Conservation (phyloP, 1,140 invertebrate species). For the Drosophila nannoptera region DNA sequence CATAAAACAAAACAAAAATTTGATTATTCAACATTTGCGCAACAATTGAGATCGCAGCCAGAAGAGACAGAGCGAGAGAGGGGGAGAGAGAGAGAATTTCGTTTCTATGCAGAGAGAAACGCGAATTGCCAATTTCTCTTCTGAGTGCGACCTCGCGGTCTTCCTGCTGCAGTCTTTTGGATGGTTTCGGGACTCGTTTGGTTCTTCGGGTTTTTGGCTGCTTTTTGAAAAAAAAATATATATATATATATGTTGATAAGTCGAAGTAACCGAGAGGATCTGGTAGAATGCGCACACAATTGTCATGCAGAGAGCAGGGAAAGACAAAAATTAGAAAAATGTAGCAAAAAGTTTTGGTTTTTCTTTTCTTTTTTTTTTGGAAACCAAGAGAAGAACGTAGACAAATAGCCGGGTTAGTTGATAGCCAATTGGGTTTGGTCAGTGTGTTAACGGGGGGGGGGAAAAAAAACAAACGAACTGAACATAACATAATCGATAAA, state of each 20-base stretch:
- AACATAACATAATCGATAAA: not conserved
- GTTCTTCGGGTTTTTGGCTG: not conserved
- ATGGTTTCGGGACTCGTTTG: too few relatives aligned
- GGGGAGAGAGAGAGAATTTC: too few relatives aligned
- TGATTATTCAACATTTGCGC: not conserved
- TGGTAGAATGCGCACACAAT: constrained; percentile 17
- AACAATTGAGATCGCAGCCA: too few relatives aligned
- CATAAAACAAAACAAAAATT: not conserved
- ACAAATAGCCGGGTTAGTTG: constrained; percentile 24
- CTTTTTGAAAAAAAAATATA: not conserved
- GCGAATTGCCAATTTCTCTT: not conserved
- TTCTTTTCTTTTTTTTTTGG: not conserved
- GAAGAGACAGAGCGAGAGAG: too few relatives aligned
- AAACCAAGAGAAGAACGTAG: constrained; percentile 10
- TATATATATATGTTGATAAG: too few relatives aligned
- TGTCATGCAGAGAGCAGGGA: constrained; percentile 18
- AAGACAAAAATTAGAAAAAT: constrained; percentile 6
- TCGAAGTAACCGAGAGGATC: not conserved
- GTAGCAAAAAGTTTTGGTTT: not conserved
- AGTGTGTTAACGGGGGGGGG: constrained; percentile 8
- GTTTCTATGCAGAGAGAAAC: not conserved
- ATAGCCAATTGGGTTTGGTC: constrained; percentile 23
- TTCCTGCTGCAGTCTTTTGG: not conserved
- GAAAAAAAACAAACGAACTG: not conserved
- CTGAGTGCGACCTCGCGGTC: not conserved